Percentiles rank a stretch among this genome's conserved stretches.
phyloP scores from a whole-genome alignment of 2,797 vertebrate species.

The Sus cebifrons region DNA sequence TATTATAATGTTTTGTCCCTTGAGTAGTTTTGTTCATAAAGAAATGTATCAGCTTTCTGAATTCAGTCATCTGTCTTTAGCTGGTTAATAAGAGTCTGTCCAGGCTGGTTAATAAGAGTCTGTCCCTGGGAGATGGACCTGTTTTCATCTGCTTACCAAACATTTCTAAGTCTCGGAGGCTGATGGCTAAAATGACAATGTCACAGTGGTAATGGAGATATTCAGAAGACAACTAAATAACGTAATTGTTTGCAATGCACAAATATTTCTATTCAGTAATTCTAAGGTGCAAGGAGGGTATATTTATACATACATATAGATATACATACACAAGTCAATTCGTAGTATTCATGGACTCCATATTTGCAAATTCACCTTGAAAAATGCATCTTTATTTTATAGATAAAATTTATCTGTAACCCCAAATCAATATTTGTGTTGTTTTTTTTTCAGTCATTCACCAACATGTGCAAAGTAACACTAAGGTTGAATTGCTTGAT shows the following conservation, averaged over 20 bases:
- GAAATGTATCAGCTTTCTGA: background rate
- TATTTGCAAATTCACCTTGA: background rate
- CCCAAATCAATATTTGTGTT: background rate
- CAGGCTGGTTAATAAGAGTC: background rate
- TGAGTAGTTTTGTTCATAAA: background rate
- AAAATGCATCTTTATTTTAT: too few relatives aligned
- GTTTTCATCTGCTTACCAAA: background rate
- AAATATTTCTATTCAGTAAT: background rate
- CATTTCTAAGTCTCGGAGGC: background rate
- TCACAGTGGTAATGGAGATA: background rate
- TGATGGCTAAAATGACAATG: background rate
- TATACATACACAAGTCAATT: background rate
- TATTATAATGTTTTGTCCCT: background rate
- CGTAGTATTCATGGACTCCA: constrained; percentile 5
- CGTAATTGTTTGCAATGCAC: background rate
- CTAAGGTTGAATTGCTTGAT: background rate
- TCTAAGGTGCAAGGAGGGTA: background rate
- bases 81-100: background rate
- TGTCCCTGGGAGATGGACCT: background rate
- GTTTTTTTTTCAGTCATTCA: background rate
- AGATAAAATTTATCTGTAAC: constrained; percentile 35
- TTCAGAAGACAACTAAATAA: background rate
- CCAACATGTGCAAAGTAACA: background rate
- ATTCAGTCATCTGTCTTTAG: background rate
- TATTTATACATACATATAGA: background rate